Evolutionary conservation across 1,140 invertebrate species (phyloP), one percentile per base, ranked within the genome.

Genomic region (Drosophila fuyamai): DNA sequence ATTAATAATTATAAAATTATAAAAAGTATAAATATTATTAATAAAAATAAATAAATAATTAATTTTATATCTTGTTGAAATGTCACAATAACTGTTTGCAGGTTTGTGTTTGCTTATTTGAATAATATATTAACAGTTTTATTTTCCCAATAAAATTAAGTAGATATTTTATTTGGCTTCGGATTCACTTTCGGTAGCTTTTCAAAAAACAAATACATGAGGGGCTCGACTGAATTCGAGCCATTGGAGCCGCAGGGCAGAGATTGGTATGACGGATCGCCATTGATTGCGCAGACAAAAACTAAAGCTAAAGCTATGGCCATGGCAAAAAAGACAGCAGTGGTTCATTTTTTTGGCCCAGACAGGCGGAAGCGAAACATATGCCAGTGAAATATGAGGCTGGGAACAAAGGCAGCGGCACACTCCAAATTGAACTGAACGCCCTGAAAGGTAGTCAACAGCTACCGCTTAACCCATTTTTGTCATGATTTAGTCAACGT

Each of bases 401-500:
- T 76, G 70, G 47, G 56, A 73, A 82, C 73, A 82, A 82, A 77
- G 78, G 72, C 72, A 75, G 56, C 68, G 55, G 66, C 44, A 46
- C 77, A 58, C 16, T 16, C 16, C 44, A 58, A 60, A 29, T 47
- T 56, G 41, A 67, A 41, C 13, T 41, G 51, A 47, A n/a, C 46
- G 47, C 48, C 38, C 47, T 74, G 57, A 56, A 76, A 85, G 58
- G 66, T 61, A 62, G 62, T 27, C 47, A 27, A 29, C 58, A 12
- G 12, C 47, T 56, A 61, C 18, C 35, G 47, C 40, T 57, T 67
- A 63, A 63, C 59, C 38, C 62, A 12, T 46, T 32, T 35, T 43
- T 23, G 18, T n/a, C n/a, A n/a, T n/a, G n/a, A n/a, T n/a, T n/a
- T n/a, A n/a, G n/a, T n/a, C n/a, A n/a, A 7, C 1, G 29, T 23